Percentiles rank a stretch among this genome's conserved stretches.
These are phyloP conservation scores for Anarrhichthys ocellatus DNA, from an alignment of 2,113 vertebrate genomes.

Conservation along the genomic window DNA sequence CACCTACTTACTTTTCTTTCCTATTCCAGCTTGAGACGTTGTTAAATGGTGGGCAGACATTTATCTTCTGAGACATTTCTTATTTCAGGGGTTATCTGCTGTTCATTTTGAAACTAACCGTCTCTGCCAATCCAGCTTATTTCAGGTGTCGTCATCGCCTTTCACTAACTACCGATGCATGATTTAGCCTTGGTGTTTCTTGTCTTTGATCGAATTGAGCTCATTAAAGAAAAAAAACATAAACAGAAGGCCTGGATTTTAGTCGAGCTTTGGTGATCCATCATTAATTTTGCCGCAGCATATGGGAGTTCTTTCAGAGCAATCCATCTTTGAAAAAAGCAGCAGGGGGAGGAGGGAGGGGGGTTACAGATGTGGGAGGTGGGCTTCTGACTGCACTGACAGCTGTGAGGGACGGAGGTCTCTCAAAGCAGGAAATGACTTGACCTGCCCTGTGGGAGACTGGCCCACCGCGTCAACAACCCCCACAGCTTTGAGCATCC, in stretches of 20 bases:
- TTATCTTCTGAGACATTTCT: constrained; percentile 22
- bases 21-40: constrained; percentile 35
- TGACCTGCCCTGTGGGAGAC: constrained; percentile 82
- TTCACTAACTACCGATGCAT: not conserved
- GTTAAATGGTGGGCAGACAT: constrained; percentile 39
- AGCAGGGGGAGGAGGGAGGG: not conserved
- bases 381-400: constrained; percentile 81
- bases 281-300: constrained; percentile 30
- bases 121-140: not conserved
- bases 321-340: constrained; percentile 62
- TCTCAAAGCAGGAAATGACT: constrained; percentile 85
- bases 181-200: not conserved
- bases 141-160: not conserved
- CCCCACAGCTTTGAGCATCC: constrained; percentile 77
- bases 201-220: not conserved
- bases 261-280: constrained; percentile 15
- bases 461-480: constrained; percentile 72
- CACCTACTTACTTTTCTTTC: constrained; percentile 67
- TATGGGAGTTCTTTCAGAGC: constrained; percentile 48
- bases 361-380: constrained; percentile 75
- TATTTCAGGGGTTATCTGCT: constrained; percentile 3
- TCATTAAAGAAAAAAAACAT: constrained; percentile 1
- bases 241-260: constrained; percentile 4
- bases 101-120: constrained; percentile 2
- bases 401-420: constrained; percentile 84